A percentile compares a stretch with the other conserved stretches of the same genome.
phyloP scores from a whole-genome alignment of 2,113 vertebrate species.

The Prochilodus magdalenae region DNA sequence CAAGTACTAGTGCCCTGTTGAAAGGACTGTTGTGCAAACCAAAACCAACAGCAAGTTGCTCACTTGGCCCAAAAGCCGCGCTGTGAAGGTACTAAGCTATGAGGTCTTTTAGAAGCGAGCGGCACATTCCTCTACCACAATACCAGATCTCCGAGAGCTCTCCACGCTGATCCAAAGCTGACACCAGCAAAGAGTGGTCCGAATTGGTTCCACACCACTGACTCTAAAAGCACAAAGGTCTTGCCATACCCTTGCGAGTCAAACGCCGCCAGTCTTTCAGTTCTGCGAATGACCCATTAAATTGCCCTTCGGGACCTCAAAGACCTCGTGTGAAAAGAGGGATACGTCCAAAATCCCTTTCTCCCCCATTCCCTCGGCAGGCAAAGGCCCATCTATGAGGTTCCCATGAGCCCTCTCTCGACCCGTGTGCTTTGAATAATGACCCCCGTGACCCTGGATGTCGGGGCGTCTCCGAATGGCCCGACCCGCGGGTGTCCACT shows the following conservation, averaged over 20 bases:
- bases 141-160: not conserved
- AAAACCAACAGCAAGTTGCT: not conserved
- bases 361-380: not conserved
- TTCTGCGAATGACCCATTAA: constrained; percentile 68
- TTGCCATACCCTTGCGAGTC: constrained; percentile 39
- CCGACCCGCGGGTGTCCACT: not conserved
- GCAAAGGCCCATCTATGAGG: not conserved
- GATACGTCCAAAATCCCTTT: constrained; percentile 24
- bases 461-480: not conserved
- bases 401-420: constrained; percentile 47
- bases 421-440: constrained; percentile 28
- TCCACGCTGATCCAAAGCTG: constrained; percentile 20
- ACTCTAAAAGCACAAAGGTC: constrained; percentile 12
- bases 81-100: not conserved
- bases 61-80: not conserved
- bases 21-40: not conserved
- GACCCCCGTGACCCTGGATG: constrained; percentile 26
- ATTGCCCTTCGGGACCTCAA: constrained; percentile 51
- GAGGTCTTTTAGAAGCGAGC: not conserved
- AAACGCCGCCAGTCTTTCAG: constrained; percentile 32
- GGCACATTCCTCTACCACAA: not conserved
- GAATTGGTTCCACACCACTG: constrained; percentile 17
- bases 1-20: too few relatives aligned
- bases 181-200: constrained; percentile 21
- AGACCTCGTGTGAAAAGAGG: constrained; percentile 39